Conservation (phyloP, 2,113 vertebrate genomes). For the Podiceps cristatus region DNA sequence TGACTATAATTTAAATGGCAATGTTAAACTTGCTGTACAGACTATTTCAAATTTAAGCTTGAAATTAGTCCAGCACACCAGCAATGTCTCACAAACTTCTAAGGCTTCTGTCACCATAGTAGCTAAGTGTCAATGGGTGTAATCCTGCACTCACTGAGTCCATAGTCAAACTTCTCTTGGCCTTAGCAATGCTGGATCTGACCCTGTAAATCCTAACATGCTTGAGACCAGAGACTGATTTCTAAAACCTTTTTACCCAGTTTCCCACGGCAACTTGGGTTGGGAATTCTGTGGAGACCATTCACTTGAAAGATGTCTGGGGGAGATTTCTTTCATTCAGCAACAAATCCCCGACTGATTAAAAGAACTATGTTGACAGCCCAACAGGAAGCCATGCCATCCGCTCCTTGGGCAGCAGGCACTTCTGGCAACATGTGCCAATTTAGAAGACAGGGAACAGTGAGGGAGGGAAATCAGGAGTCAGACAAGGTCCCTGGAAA, state of each 20-base stretch:
- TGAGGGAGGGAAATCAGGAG: background rate
- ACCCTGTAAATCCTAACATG: background rate
- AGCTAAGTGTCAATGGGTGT: conserved; percentile 6
- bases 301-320: conserved; percentile 7
- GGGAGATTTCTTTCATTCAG: conserved; percentile 30
- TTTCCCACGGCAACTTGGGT: conserved; percentile 32
- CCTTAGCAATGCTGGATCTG: background rate
- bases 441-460: background rate
- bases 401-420: background rate
- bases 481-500: conserved; percentile 12
- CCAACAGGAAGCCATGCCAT: background rate
- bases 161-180: background rate
- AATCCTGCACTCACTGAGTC: background rate
- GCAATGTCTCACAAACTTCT: background rate
- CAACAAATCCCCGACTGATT: conserved; percentile 29
- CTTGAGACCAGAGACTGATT: conserved; percentile 5
- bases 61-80: conserved; percentile 1
- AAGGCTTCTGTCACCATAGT: conserved; percentile 32
- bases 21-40: background rate
- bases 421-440: background rate
- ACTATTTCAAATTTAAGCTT: background rate
- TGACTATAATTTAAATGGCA: background rate
- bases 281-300: conserved; percentile 14
- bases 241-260: background rate
- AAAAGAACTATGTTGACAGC: conserved; percentile 19